phyloP scores from a whole-genome alignment of 2,113 vertebrate species.

The Corvus cornix region DNA sequence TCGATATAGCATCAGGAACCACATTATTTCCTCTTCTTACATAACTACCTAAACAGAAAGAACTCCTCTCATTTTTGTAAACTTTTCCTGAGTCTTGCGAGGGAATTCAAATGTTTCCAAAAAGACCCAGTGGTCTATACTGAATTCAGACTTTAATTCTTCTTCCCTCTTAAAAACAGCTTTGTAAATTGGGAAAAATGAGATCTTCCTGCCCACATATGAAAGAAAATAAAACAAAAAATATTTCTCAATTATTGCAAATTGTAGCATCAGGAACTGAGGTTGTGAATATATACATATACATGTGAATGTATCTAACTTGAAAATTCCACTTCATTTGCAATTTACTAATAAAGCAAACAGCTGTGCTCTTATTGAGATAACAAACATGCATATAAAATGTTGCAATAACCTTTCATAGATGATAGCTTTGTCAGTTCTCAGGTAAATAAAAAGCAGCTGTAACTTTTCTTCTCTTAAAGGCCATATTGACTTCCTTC shows the following conservation, averaged over 20 bases:
- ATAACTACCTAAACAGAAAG: neutral
- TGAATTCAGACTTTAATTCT: conserved; percentile 23
- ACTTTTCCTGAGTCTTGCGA: neutral
- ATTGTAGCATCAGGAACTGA: neutral
- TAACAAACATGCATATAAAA: neutral
- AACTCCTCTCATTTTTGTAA: neutral
- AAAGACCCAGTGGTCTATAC: neutral
- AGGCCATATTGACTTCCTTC: neutral
- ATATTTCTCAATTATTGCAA: conserved; percentile 1
- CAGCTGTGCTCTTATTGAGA: neutral
- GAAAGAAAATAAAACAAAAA: neutral
- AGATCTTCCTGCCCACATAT: neutral
- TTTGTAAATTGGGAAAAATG: conserved; percentile 15
- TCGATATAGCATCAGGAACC: conserved; percentile 14
- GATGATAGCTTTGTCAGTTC: neutral
- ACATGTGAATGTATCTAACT: neutral
- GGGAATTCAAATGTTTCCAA: conserved; percentile 3
- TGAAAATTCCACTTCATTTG: conserved; percentile 28
- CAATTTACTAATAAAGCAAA: conserved; percentile 9
- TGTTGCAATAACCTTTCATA: neutral
- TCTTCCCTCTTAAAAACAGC: conserved; percentile 15
- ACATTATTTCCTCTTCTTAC: neutral
- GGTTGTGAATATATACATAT: neutral
- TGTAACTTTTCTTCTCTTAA: neutral
- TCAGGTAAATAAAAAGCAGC: neutral